phyloP scores from a whole-genome alignment of 1,140 invertebrate genomes.

The Leptinotarsa texana region DNA sequence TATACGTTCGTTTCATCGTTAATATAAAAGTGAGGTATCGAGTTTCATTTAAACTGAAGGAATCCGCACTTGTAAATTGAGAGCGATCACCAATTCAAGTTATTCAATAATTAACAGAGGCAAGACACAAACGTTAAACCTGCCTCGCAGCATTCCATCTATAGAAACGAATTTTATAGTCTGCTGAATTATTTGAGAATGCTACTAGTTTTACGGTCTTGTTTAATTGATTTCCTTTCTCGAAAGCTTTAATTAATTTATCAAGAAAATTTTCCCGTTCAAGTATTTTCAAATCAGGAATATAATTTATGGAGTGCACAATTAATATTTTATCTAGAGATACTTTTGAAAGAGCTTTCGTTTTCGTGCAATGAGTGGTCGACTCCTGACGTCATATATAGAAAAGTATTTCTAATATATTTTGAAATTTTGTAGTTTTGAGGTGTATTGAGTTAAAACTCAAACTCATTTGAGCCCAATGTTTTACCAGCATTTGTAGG shows the following conservation, averaged over 20 bases:
- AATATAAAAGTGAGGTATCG: not conserved
- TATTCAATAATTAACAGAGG: slow-evolving; percentile 6
- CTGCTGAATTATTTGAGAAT: slow-evolving; percentile 8
- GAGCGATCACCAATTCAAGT: not conserved
- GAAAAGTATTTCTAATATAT: too few species aligned
- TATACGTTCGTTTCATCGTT: not conserved
- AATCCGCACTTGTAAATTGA: slow-evolving; percentile 6
- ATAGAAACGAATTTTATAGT: slow-evolving; percentile 7
- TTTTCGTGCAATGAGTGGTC: too few species aligned
- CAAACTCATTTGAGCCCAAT: too few species aligned
- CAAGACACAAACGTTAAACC: not conserved
- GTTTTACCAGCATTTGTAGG: too few species aligned
- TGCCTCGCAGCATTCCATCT: not conserved
- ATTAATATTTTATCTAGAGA: too few species aligned
- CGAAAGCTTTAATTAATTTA: not conserved
- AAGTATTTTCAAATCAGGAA: too few species aligned
- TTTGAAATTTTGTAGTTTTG: too few species aligned
- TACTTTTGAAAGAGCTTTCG: too few species aligned
- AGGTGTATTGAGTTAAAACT: too few species aligned
- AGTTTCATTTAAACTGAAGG: not conserved
- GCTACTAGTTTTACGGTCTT: slow-evolving; percentile 3
- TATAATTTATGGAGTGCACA: too few species aligned
- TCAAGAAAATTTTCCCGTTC: not conserved
- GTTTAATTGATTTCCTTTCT: slow-evolving; percentile 3
- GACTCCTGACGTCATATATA: too few species aligned